phyloP scores from a whole-genome alignment of 2,888 invertebrate species.

The Cheilosia scutellata region DNA sequence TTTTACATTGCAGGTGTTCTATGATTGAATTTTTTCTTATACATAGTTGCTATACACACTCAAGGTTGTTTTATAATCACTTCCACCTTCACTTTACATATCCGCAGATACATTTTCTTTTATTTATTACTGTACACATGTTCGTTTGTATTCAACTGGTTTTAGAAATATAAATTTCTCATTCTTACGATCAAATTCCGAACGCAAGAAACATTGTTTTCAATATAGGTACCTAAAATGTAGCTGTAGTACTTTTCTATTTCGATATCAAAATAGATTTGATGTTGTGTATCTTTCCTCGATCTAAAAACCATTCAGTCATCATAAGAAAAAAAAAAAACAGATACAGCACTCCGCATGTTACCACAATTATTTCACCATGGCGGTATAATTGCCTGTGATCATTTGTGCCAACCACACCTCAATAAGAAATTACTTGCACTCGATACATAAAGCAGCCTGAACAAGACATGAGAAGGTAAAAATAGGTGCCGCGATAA shows the following conservation, averaged over 20 bases:
- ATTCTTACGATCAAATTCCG: conserved; percentile 16
- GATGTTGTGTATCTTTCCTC: conserved; percentile 17
- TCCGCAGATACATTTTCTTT: conserved; percentile 17
- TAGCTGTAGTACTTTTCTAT: neutral
- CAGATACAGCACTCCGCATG: conserved; percentile 27
- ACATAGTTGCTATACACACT: conserved; percentile 7
- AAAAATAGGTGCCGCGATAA: conserved; percentile 71
- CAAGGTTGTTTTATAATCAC: conserved; percentile 44
- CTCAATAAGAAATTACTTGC: conserved; percentile 72
- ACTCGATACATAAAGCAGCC: conserved; percentile 48
- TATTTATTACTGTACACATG: neutral
- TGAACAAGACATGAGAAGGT: conserved; percentile 59
- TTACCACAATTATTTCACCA: conserved; percentile 72
- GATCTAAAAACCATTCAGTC: conserved; percentile 38
- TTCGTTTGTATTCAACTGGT: conserved; percentile 7
- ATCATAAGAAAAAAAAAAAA: conserved; percentile 7
- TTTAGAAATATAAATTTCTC: conserved; percentile 19
- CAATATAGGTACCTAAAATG: neutral
- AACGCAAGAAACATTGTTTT: conserved; percentile 3
- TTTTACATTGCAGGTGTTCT: conserved; percentile 41
- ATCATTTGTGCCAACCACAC: conserved; percentile 75
- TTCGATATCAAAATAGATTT: conserved; percentile 6
- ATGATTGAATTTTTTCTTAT: conserved; percentile 13
- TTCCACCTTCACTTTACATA: conserved; percentile 40
- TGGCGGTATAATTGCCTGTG: conserved; percentile 71